phyloP scores from a whole-genome alignment of 2,797 vertebrate species.

The Gallinago stenura region DNA sequence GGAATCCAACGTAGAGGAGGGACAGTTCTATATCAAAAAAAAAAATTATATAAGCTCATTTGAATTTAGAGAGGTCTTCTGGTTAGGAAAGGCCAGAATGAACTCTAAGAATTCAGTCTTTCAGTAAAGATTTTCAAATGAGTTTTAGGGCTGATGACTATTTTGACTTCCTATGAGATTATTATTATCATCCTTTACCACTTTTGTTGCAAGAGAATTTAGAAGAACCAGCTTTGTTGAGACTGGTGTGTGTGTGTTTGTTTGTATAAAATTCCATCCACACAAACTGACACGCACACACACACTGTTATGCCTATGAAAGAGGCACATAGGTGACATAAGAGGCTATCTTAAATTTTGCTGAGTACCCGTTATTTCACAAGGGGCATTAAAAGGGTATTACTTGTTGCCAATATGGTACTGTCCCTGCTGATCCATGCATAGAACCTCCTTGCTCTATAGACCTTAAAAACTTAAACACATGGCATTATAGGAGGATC shows the following conservation, averaged over 20 bases:
- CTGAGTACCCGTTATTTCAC: fast-evolving
- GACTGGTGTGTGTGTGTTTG: too few relatives aligned
- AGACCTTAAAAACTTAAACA: not conserved
- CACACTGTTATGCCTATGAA: not conserved
- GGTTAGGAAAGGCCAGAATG: not conserved
- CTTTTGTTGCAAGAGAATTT: not conserved
- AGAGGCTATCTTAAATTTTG: not conserved
- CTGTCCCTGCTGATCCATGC: not conserved
- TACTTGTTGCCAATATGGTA: not conserved
- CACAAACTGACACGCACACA: not conserved
- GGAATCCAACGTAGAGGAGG: not conserved
- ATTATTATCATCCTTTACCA: not conserved
- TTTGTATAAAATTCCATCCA: not conserved
- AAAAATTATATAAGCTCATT: not conserved
- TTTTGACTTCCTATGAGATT: not conserved
- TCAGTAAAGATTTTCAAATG: not conserved
- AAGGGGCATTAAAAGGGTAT: not conserved
- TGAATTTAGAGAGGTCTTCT: not conserved
- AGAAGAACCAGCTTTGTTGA: not conserved
- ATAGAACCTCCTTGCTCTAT: not conserved
- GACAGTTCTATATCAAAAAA: not conserved
- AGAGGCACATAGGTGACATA: not conserved
- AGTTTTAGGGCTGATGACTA: not conserved
- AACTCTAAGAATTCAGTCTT: not conserved
- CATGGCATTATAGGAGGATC: not conserved